Base-by-base conservation (phyloP, 2,113 vertebrate species). In the Percina caprodes region DNA sequence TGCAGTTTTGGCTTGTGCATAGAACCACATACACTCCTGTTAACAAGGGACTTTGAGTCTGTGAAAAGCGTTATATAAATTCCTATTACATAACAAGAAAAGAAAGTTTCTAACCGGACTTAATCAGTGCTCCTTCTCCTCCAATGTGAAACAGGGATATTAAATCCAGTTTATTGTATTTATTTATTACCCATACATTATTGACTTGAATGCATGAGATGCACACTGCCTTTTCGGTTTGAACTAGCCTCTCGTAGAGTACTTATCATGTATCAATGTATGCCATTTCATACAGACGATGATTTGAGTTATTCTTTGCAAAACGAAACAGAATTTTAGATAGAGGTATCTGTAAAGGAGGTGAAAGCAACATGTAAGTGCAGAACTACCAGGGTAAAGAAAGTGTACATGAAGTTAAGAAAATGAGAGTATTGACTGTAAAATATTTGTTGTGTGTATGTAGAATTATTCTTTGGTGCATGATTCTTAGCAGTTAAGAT, bases 401-500 rank as follows among this genome's bases (percentile, higher is more conserved):
- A 72, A 55, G 10, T 1, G 6, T 19, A 56, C 10, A 56, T 24
- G 26, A 23, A 69, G 13, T 33, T 49, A 0, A 13, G 12, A 56
- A 46, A 56, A 18, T 10, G 10, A 49, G 5, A 66, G 26, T 1
- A 15, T 18, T 30, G 18, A n/a, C 5, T 42, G 19, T 19, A 54
- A 42, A 56, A 23, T 21, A 24, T 46, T 23, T 19, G 3, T 23
- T 52, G 23, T 23, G 59, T 35, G 10, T 42, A 4, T 54, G 13
- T 45, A 10, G 16, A 42, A n/a, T 66, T 5, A 18, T 26, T 65
- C 66, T 61, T 69, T 26, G 10, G 5, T 51, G 21, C 54, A 10
- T 16, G 87, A 58, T 82, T 84, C 55, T 68, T 83, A 76, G 76
- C 82, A 91, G 78, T 75, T 24, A 63, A 23, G 77, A 49, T 79